Base-by-base conservation (phyloP, 2,888 invertebrate species). In the Drosophila dives region DNA sequence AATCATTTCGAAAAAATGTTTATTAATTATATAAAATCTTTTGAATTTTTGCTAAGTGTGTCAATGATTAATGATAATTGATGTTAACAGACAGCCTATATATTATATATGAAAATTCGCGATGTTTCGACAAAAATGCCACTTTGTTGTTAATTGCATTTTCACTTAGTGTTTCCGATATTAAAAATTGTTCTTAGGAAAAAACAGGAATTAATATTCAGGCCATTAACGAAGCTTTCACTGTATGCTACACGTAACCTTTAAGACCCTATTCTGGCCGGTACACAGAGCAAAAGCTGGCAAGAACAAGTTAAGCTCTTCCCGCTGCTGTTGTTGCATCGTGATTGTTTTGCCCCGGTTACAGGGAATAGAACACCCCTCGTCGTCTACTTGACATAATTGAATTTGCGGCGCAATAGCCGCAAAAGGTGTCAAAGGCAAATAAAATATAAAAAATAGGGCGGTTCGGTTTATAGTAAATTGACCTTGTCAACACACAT, bases 261-360 rank as follows among this genome's bases (percentile, higher is more conserved):
- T 11, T 72, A 64, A 72, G 40, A 48, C 55, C 15, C 3, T 6
- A 6, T 33, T 29, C 15, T 11, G 11, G 6, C 36, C 15, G 34
- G 10, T 23, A 36, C 15, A n/a, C 29, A 42, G 34, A 32, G 69
- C n/a, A 62, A 12, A 11, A 56, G 36, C 42, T 38, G 58, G 49
- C 50, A 60, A 49, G 60, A 65, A 85, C 83, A 90, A 73, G 32
- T 79, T 90, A 84, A 90, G 90, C 89, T 61, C 72, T 72, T 60
- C n/a, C 32, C 33, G 42, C 42, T 51, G 48, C 66, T 59, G 61
- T 55, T 62, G 15, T 58, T 32, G 75, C 54, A 49, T 45, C 38
- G 72, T 65, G 77, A 81, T 80, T 80, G 81, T 48, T 33, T 17
- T 63, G 67, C 72, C 42, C 36, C 60, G 71, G 40, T 32, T 63